A percentile compares a stretch with the other conserved stretches of the same genome.
Evolutionary conservation across 2,888 invertebrate species (phyloP).

Genomic region (Lissocephala sabroskyi): DNA sequence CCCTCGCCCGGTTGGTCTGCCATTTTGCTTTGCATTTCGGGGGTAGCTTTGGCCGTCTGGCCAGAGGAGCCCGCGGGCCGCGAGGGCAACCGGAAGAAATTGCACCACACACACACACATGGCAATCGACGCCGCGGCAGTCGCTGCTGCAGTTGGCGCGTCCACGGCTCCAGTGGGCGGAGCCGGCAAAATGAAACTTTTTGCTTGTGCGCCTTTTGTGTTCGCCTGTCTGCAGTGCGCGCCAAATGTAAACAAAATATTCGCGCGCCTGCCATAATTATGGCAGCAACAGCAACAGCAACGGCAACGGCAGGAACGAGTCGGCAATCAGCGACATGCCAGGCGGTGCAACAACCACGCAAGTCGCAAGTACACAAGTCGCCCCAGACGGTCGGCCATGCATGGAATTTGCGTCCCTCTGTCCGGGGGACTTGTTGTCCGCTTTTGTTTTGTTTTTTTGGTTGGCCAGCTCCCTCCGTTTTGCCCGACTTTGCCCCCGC

Average conservation of each 20-base stretch:
- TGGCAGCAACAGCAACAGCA: constrained; percentile 39
- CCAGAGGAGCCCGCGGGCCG: constrained; percentile 4
- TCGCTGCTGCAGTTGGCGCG: constrained; percentile 2
- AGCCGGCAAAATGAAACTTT: constrained; percentile 54
- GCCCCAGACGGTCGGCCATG: constrained; percentile 30
- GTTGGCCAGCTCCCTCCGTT: constrained; percentile 46
- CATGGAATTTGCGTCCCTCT: constrained; percentile 35
- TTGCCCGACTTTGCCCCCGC: constrained; percentile 24
- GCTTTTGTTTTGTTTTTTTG: constrained; percentile 34
- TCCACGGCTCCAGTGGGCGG: constrained; percentile 50
- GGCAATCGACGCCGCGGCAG: too few relatives aligned
- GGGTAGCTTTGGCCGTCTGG: constrained; percentile 30
- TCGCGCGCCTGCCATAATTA: constrained; percentile 66
- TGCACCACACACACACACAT: constrained; percentile 21
- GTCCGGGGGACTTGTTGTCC: too few relatives aligned
- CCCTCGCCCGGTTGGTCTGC: constrained; percentile 45
- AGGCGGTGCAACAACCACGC: constrained; percentile 20
- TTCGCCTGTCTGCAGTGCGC: constrained; percentile 50
- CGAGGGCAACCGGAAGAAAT: constrained; percentile 47
- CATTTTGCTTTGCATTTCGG: constrained; percentile 29
- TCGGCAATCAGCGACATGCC: constrained; percentile 9
- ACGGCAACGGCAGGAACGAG: constrained; percentile 19
- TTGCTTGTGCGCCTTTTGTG: constrained; percentile 19
- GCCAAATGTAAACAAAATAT: constrained; percentile 65
- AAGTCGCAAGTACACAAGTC: constrained; percentile 15